These are phyloP conservation scores for Sparidentex hasta DNA, from an alignment of 2,797 vertebrate species.

Conservation along the genomic window DNA sequence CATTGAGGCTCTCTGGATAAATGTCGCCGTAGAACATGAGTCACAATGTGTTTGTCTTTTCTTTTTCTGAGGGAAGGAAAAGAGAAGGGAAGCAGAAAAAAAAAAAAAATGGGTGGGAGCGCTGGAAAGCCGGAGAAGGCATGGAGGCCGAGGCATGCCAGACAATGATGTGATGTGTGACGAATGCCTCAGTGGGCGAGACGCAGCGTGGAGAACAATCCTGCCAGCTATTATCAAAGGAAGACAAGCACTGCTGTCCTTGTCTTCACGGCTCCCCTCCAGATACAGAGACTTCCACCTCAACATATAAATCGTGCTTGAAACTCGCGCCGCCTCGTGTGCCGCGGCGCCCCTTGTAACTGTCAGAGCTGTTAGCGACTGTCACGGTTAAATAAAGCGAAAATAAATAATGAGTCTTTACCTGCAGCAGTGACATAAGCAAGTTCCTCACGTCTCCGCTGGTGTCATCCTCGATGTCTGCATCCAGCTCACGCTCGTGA, in stretches of 20 bases:
- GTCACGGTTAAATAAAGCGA: background rate
- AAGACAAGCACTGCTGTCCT: conserved; percentile 7
- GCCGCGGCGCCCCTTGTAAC: background rate
- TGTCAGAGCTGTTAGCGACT: background rate
- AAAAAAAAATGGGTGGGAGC: conserved; percentile 34
- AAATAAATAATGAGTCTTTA: conserved; percentile 62
- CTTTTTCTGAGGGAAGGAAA: conserved; percentile 42
- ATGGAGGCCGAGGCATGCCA: conserved; percentile 22
- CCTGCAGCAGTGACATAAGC: conserved; percentile 91
- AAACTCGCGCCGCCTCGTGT: background rate
- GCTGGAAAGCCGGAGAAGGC: conserved; percentile 27
- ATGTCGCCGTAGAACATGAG: conserved; percentile 43
- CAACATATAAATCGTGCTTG: background rate
- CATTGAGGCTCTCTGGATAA: conserved; percentile 8
- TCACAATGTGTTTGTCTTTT: conserved; percentile 57
- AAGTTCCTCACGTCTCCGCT: conserved; percentile 91
- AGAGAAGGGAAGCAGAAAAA: conserved; percentile 44
- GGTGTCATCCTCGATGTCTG: conserved; percentile 92
- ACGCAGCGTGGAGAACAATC: conserved; percentile 37
- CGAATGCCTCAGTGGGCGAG: conserved; percentile 56
- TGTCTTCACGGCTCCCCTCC: background rate
- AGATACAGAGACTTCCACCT: background rate
- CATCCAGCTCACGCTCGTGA: conserved; percentile 88
- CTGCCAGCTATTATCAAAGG: conserved; percentile 14
- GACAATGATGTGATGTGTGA: conserved; percentile 56